Evolutionary conservation across 2,797 vertebrate species (phyloP).

Genomic region (Salmo trutta): DNA sequence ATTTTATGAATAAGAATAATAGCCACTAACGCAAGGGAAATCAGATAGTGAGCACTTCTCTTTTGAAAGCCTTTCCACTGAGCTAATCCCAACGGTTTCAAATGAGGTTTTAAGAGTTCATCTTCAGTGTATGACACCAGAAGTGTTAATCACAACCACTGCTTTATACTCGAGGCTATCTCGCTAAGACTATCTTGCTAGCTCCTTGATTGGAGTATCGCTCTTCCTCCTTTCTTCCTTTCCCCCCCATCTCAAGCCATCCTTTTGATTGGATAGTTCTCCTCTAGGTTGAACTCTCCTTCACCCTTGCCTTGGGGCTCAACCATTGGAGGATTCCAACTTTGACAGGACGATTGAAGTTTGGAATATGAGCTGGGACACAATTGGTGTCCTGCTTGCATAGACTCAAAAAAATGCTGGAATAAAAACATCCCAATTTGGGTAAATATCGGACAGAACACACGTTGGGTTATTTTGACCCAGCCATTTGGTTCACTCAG

Average conservation of each 20-base stretch:
- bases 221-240: constrained; percentile 33
- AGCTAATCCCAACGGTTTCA: constrained; percentile 38
- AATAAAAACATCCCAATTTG: no score
- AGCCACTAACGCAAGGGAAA: constrained; percentile 23
- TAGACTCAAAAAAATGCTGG: no score
- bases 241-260: constrained; percentile 29
- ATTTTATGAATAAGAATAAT: constrained; percentile 26
- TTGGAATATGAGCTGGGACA: constrained; percentile 52
- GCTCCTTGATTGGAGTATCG: constrained; percentile 22
- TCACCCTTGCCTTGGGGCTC: constrained; percentile 60
- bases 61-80: constrained; percentile 21
- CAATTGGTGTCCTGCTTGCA: constrained; percentile 44
- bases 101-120: constrained; percentile 29
- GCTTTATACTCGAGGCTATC: constrained; percentile 44
- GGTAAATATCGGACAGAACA: no score
- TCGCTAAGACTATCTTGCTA: constrained; percentile 26
- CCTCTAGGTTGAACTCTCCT: constrained; percentile 59
- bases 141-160: constrained; percentile 54
- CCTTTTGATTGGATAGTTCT: constrained; percentile 47
- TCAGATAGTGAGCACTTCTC: constrained; percentile 28
- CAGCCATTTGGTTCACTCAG: no score
- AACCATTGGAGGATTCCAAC: constrained; percentile 54
- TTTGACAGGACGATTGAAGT: constrained; percentile 60
- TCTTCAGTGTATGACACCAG: constrained; percentile 40
- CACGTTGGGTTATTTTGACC: no score